Percentiles rank a stretch among this genome's conserved stretches.
phyloP scores from a whole-genome alignment of 2,113 vertebrate genomes.

The Sphyrna mokarran region DNA sequence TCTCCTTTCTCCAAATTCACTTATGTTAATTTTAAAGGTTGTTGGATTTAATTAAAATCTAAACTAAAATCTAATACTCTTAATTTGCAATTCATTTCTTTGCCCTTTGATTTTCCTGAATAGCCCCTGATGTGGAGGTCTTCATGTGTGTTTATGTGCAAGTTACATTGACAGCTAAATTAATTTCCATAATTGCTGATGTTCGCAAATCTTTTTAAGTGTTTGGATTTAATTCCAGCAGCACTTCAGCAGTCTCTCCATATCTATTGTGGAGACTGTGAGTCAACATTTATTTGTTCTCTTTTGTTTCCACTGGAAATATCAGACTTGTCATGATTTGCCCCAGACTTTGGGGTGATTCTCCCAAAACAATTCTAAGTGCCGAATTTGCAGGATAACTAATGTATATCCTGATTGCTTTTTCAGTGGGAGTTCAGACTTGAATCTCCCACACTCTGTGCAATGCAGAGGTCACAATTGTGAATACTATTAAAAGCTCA shows the following conservation, averaged over 20 bases:
- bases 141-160: neutral
- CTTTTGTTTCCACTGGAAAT: neutral
- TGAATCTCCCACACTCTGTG: too few species aligned
- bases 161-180: neutral
- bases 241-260: neutral
- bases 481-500: too few species aligned
- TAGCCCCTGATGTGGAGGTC: neutral
- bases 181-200: conserved; percentile 24
- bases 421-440: too few species aligned
- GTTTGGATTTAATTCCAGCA: conserved; percentile 8
- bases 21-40: neutral
- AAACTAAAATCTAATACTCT: neutral
- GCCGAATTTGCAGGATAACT: too few species aligned
- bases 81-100: neutral
- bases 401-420: too few species aligned
- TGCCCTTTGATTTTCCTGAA: neutral
- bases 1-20: neutral
- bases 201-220: neutral
- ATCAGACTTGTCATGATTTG: neutral
- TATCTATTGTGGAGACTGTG: neutral
- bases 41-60: neutral
- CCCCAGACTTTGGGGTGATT: too few species aligned
- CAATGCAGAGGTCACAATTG: too few species aligned
- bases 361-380: too few species aligned
- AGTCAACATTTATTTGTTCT: neutral